phyloP scores from a whole-genome alignment of 2,113 vertebrate species.

The Halichoeres trimaculatus region DNA sequence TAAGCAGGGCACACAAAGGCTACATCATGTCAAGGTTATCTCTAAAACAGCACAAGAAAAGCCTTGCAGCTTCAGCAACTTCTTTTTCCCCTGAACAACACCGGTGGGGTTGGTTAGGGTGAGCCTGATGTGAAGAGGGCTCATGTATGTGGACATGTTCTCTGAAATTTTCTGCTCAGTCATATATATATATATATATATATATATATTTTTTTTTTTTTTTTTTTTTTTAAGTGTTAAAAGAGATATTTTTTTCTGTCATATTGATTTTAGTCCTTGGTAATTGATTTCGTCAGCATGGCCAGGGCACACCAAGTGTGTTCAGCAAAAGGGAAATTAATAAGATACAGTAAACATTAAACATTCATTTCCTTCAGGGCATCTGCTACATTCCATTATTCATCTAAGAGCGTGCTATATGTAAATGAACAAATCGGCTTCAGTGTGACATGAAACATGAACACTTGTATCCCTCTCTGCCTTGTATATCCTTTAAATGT shows the following conservation, averaged over 20 bases:
- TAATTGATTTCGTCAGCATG: conserved; percentile 40
- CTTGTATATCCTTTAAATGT: conserved; percentile 29
- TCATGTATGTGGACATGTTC: not conserved
- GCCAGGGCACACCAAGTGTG: conserved; percentile 40
- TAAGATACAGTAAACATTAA: conserved; percentile 74
- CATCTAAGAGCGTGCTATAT: conserved; percentile 67
- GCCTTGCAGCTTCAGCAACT: not conserved
- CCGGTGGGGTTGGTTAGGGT: not conserved
- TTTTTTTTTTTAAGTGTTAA: no score
- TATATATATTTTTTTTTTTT: no score
- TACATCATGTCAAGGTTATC: conserved; percentile 9
- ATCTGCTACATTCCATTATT: conserved; percentile 68
- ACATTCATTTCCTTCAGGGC: conserved; percentile 70
- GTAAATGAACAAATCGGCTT: conserved; percentile 66
- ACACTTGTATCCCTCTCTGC: conserved; percentile 45
- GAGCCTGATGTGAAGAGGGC: not conserved
- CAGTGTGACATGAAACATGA: conserved; percentile 57
- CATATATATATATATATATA: conserved; percentile 16
- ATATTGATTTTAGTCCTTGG: not conserved
- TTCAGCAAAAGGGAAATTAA: conserved; percentile 61
- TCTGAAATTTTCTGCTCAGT: not conserved
- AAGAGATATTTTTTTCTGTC: conserved; percentile 10
- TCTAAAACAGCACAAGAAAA: not conserved
- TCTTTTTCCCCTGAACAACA: not conserved
- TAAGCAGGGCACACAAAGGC: conserved; percentile 3